Conservation (phyloP, 2,888 invertebrate species). For the Cepaea hortensis region DNA sequence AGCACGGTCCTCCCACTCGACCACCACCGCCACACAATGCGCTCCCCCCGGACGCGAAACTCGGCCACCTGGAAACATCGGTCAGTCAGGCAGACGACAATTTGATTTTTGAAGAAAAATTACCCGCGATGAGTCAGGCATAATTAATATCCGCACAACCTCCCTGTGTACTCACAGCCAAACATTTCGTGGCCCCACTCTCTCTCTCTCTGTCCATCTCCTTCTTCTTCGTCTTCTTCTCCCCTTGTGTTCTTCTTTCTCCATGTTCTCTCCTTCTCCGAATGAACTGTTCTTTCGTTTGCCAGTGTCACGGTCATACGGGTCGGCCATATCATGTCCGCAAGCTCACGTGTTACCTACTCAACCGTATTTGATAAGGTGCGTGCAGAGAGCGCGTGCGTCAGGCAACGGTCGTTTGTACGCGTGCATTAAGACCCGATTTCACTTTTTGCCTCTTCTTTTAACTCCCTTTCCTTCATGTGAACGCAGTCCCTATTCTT, state of each 20-base stretch:
- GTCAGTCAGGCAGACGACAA: constrained; percentile 56
- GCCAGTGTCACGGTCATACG: not conserved
- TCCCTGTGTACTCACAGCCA: not conserved
- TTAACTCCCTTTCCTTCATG: no score
- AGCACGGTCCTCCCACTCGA: not conserved
- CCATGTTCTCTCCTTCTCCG: not conserved
- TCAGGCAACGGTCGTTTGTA: constrained; percentile 14
- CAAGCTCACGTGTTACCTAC: constrained; percentile 18
- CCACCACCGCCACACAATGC: not conserved
- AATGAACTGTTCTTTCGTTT: not conserved
- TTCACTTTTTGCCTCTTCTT: not conserved
- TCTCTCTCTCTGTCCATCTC: constrained; percentile 14
- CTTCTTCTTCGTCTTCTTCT: not conserved
- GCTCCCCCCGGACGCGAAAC: not conserved
- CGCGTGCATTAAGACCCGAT: constrained; percentile 30
- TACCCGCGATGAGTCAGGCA: constrained; percentile 60
- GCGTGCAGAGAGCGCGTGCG: constrained; percentile 16
- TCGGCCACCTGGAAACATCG: constrained; percentile 49
- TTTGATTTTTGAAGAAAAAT: constrained; percentile 59
- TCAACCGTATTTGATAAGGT: constrained; percentile 28
- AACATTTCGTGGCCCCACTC: not conserved
- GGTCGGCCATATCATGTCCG: constrained; percentile 1
- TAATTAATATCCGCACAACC: constrained; percentile 56
- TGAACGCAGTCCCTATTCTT: no score
- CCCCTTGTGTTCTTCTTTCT: not conserved